phyloP scores from a whole-genome alignment of 2,113 vertebrate genomes.

The Corythoichthys intestinalis region DNA sequence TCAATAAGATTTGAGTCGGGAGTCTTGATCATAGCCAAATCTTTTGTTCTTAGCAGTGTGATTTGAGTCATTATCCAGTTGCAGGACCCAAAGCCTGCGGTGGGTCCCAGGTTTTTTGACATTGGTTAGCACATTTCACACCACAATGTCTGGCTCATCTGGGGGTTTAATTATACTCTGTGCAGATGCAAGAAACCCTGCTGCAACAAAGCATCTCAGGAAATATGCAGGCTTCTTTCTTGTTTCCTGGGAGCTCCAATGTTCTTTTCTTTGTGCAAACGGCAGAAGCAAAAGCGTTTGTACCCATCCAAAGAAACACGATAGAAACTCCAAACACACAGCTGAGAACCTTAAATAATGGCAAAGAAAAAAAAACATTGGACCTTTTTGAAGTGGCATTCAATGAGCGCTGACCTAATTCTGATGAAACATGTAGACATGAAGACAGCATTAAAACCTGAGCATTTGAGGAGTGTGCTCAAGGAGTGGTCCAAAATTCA shows the following conservation, averaged over 20 bases:
- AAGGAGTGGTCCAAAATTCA: too few relatives aligned
- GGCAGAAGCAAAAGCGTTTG: not conserved
- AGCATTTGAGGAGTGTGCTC: not conserved
- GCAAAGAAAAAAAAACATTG: not conserved
- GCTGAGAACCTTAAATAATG: not conserved
- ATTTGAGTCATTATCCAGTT: not conserved
- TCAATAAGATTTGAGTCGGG: not conserved
- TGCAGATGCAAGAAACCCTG: not conserved
- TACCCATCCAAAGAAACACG: too few relatives aligned
- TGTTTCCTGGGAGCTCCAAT: not conserved
- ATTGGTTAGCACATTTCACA: not conserved
- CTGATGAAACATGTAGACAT: not conserved
- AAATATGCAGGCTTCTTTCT: not conserved
- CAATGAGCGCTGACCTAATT: not conserved
- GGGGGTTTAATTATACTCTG: not conserved
- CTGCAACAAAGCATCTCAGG: not conserved
- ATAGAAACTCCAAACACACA: not conserved
- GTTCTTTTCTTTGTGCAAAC: not conserved
- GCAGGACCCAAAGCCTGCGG: not conserved
- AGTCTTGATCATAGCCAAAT: not conserved
- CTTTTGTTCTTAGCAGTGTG: not conserved
- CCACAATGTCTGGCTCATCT: not conserved
- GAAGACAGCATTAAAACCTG: not conserved
- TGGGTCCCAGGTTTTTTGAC: not conserved
- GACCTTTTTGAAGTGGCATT: not conserved